These are phyloP conservation scores for Calosoma granatense DNA, from an alignment of 1,140 invertebrate genomes.

Conservation along the genomic window DNA sequence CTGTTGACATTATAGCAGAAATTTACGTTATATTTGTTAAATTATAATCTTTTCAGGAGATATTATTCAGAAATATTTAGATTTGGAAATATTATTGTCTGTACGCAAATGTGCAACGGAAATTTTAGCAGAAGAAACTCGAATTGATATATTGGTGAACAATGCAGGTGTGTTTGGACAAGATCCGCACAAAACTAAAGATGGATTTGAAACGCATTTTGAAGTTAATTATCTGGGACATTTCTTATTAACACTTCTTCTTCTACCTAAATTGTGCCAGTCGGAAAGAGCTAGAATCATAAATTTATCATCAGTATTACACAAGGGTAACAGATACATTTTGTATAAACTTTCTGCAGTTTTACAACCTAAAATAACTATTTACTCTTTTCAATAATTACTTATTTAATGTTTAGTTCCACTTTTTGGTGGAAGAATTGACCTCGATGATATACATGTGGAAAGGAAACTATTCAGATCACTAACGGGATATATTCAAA, in stretches of 20 bases:
- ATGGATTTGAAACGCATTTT: slow-evolving; percentile 41
- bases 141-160: slow-evolving; percentile 21
- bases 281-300: slow-evolving; percentile 43
- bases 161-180: slow-evolving; percentile 23
- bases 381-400: no score
- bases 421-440: not conserved
- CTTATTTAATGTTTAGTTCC: no score
- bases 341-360: not conserved
- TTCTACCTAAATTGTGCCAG: slow-evolving; percentile 45
- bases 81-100: slow-evolving; percentile 61
- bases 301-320: slow-evolving; percentile 19
- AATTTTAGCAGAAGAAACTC: slow-evolving; percentile 16
- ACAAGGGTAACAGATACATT: slow-evolving; percentile 12
- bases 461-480: not conserved
- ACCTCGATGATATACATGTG: not conserved
- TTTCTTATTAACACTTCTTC: slow-evolving; percentile 53
- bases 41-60: slow-evolving; percentile 38
- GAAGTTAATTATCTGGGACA: slow-evolving; percentile 48
- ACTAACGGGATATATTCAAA: not conserved
- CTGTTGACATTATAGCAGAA: no score
- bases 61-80: slow-evolving; percentile 46
- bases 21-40: no score
- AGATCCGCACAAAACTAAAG: slow-evolving; percentile 31
- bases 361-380: not conserved
- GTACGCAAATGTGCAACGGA: slow-evolving; percentile 55